These are phyloP conservation scores for Saccopteryx leptura DNA, from an alignment of 2,113 vertebrate species.

Conservation along the genomic window DNA sequence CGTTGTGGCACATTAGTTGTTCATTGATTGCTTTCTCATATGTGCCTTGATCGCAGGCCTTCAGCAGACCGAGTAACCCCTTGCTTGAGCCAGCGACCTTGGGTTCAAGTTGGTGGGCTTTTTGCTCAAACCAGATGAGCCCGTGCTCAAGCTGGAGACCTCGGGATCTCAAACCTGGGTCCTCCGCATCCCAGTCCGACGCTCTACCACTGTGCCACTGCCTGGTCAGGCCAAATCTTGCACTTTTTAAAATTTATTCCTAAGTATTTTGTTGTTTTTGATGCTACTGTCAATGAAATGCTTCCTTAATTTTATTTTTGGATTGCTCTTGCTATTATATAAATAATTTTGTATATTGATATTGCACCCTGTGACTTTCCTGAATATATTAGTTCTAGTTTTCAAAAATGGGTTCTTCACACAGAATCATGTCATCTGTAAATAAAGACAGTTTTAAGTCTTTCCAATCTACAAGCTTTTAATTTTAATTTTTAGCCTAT, in stretches of 20 bases:
- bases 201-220: too few relatives aligned
- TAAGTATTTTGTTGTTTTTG: neutral
- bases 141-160: too few relatives aligned
- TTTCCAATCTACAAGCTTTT: neutral
- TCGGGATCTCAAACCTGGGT: too few relatives aligned
- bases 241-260: neutral
- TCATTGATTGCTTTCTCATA: too few relatives aligned
- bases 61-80: too few relatives aligned
- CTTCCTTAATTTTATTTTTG: slow-evolving; percentile 23
- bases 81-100: too few relatives aligned
- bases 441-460: slow-evolving; percentile 28
- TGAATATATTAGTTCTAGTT: neutral
- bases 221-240: too few relatives aligned
- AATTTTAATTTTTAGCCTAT: neutral
- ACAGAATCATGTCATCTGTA: neutral
- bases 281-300: neutral
- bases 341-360: slow-evolving; percentile 7
- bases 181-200: too few relatives aligned
- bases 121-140: too few relatives aligned
- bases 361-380: neutral
- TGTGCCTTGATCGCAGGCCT: too few relatives aligned
- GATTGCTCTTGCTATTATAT: neutral
- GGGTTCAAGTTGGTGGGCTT: too few relatives aligned
- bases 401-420: slow-evolving; percentile 24
- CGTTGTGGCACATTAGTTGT: too few relatives aligned